Base-by-base conservation (phyloP, 2,888 invertebrate genomes). In the Caenorhabditis auriculariae region DNA sequence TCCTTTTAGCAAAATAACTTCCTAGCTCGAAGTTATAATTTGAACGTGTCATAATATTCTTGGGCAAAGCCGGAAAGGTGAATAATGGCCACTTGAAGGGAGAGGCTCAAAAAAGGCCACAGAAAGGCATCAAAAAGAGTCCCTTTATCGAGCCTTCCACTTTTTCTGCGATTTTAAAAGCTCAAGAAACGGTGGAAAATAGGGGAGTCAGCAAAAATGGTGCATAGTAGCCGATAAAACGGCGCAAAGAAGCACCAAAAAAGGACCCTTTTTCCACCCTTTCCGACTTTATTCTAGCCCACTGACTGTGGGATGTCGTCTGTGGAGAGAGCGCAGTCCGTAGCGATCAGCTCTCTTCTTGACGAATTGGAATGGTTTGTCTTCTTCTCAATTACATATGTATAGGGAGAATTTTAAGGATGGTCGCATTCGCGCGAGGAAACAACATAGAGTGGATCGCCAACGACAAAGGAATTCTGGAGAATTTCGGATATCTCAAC, bases 331-430 rank as follows among this genome's bases (percentile, higher is more conserved):
- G 61, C 61, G 6, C 61, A 61, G 23, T 53, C 61, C n/a, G 19
- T 62, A 1, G 62, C 62, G 1, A 37, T 62, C 29, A 58, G 62
- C 28, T 48, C 62, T 43, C 24, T 62, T 15, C 52, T 62, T 7
- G 62, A 62, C 35, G 58, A 62, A 39, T 39, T 62, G 21, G 42
- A 51, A 7, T 62, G 62, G 62, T n/a, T n/a, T n/a, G n/a, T n/a
- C n/a, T n/a, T n/a, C n/a, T n/a, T n/a, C n/a, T n/a, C n/a, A n/a
- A n/a, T n/a, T n/a, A n/a, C n/a, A n/a, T n/a, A n/a, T n/a, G n/a
- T n/a, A n/a, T n/a, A n/a, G n/a, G n/a, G n/a, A n/a, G n/a, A n/a
- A n/a, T n/a, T n/a, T n/a, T n/a, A n/a, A n/a, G n/a, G n/a, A 62
- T 62, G 62, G 37, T 62, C 12, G 54, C 62, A n/a, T 62, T 43